Evolutionary conservation across 2,888 invertebrate species (phyloP), one percentile per base, ranked within the genome.

Genomic region (Halictus quadricinctus): DNA sequence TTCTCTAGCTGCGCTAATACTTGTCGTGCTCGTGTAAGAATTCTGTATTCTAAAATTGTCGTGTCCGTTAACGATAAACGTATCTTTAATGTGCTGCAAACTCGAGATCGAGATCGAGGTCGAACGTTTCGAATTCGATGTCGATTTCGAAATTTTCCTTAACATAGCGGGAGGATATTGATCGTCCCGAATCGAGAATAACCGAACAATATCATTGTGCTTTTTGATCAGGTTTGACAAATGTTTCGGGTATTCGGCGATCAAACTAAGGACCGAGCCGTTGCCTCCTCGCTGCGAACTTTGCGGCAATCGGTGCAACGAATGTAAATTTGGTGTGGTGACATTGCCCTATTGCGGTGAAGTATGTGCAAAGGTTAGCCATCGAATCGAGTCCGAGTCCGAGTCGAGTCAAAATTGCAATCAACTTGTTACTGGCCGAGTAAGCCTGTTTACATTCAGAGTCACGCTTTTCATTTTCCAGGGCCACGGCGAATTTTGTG

Each of bases 401-500:
- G 36, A 50, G 18, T 50, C 54, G 8, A 21, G 54, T 2, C 21
- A 10, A 21, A 54, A 54, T 54, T 8, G 12, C 36, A 36, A 48
- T 8, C 2, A 10, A 66, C 2, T 29, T 29, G 6, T 15, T 7
- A 1, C 29, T 18, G 29, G 0, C 0, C 64, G 21, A 43, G 10
- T 41, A 18, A 12, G 29, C 29, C 1, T 7, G 25, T n/a, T 25
- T 4, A 8, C 50, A 7, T 21, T 72, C 7, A 10, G 6, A 76
- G 18, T 15, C 12, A 13, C 43, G 6, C 43, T 25, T 5, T 36
- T 21, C 21, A 36, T 21, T 15, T 73, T 70, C 0, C 88, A 95
- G 95, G 95, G 95, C 10, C 95, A 95, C 0, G 95, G 94, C n/a
- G 92, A 95, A 58, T 89, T 90, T 5, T 95, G 95, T 87, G 95